phyloP scores from a whole-genome alignment of 2,797 vertebrate genomes.

The Clamator glandarius region DNA sequence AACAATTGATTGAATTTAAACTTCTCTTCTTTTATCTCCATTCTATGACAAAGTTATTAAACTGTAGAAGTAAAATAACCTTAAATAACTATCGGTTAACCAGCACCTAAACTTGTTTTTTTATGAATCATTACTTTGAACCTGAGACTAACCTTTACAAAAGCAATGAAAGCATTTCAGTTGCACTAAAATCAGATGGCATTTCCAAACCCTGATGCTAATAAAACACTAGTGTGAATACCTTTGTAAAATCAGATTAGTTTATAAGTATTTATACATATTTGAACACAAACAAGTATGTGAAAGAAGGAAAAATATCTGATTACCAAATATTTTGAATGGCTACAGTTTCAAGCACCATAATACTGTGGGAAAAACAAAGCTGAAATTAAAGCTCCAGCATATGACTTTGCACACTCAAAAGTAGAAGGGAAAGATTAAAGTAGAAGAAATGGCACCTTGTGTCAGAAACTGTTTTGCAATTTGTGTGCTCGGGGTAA shows the following conservation, averaged over 20 bases:
- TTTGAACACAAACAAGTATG: background rate
- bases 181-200: background rate
- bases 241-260: background rate
- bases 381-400: background rate
- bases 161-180: background rate
- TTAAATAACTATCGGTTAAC: constrained; percentile 35
- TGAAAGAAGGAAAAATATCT: background rate
- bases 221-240: background rate
- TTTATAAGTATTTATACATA: background rate
- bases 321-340: background rate
- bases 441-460: background rate
- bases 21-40: constrained; percentile 41
- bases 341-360: background rate
- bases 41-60: constrained; percentile 32
- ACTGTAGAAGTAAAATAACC: constrained; percentile 36
- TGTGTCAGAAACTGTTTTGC: background rate
- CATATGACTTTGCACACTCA: background rate
- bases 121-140: background rate
- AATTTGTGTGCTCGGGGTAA: background rate
- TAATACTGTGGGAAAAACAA: background rate
- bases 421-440: background rate
- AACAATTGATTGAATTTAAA: constrained; percentile 56
- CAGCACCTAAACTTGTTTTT: background rate
- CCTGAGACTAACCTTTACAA: background rate
- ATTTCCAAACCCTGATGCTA: background rate